These are phyloP conservation scores for Rhodinocichla rosea DNA, from an alignment of 2,113 vertebrate species.

Conservation along the genomic window DNA sequence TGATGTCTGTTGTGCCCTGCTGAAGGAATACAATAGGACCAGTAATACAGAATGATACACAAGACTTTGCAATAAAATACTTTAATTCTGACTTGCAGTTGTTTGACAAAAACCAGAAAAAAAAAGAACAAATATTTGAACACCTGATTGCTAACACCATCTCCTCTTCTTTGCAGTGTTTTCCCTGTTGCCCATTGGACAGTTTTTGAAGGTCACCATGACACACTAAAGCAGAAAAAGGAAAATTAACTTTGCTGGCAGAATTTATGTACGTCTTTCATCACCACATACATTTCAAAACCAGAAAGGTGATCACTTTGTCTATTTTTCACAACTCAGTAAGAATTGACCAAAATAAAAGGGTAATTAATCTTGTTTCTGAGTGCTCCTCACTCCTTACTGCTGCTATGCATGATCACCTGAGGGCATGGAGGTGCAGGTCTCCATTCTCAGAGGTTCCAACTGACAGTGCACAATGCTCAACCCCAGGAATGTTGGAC, in stretches of 20 bases:
- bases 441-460: background rate
- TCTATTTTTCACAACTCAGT: background rate
- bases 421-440: background rate
- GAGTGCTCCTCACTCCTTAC: background rate
- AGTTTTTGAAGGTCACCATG: background rate
- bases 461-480: background rate
- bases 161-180: background rate
- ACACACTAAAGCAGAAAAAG: background rate
- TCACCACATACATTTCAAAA: background rate
- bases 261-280: background rate
- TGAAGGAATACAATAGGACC: background rate
- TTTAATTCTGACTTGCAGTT: background rate
- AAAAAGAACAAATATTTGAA: background rate
- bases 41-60: background rate
- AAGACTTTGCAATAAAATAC: background rate
- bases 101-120: background rate
- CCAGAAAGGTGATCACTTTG: background rate
- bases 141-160: background rate
- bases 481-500: background rate
- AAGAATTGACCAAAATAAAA: background rate
- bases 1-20: background rate
- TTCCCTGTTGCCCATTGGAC: background rate
- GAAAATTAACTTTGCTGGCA: background rate
- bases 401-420: fast-evolving
- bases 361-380: background rate